phyloP scores from a whole-genome alignment of 2,113 vertebrate genomes.

The Centropus unirufus region DNA sequence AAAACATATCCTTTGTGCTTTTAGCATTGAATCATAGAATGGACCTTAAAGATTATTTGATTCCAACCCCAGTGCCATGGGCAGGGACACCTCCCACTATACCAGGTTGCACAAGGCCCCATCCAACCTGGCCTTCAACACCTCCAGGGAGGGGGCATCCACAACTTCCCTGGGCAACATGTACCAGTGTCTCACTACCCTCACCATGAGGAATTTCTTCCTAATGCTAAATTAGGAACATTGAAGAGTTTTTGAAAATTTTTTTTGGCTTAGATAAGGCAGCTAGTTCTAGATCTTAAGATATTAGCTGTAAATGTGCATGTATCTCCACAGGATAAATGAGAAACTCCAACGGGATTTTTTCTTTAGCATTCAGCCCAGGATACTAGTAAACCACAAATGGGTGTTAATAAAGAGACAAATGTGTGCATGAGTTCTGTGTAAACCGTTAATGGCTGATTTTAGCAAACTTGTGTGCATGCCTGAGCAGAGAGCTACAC shows the following conservation, averaged over 20 bases:
- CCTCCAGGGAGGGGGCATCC: no score
- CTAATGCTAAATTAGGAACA: no score
- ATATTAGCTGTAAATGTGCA: neutral
- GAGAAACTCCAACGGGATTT: neutral
- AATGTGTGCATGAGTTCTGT: neutral
- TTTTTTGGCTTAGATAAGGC: neutral
- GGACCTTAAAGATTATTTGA: no score
- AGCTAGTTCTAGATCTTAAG: neutral
- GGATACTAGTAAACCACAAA: neutral
- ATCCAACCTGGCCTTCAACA: no score
- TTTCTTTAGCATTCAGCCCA: neutral
- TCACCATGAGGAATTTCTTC: no score
- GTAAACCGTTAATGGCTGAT: neutral
- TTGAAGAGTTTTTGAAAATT: neutral
- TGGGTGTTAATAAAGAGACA: neutral
- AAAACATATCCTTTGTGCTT: neutral
- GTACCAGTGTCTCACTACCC: no score
- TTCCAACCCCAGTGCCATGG: no score
- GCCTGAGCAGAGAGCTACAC: neutral
- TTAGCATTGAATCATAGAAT: neutral
- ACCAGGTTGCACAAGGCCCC: no score
- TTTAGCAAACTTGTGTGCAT: neutral
- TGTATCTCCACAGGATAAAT: neutral
- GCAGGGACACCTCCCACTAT: no score
- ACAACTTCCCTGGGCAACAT: no score